Conservation (phyloP, 1,140 invertebrate species). For the Habropoda laboriosa region DNA sequence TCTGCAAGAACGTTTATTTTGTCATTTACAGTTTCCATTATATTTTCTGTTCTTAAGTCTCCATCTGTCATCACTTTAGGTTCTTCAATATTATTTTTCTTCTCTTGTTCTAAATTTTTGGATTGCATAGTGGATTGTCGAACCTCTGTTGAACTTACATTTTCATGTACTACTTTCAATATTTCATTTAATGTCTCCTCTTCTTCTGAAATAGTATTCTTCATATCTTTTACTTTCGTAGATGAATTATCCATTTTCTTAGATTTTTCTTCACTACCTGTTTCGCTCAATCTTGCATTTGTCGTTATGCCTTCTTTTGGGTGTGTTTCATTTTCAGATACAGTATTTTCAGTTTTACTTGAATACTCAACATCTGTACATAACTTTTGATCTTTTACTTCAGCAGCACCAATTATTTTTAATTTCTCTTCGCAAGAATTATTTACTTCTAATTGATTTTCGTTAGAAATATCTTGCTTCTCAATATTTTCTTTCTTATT, state of each 20-base stretch:
- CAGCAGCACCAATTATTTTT: not conserved
- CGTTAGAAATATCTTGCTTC: not conserved
- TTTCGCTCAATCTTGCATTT: slow-evolving; percentile 1
- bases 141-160: slow-evolving; percentile 22
- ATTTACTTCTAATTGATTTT: not conserved
- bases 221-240: not conserved
- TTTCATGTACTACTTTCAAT: slow-evolving; percentile 51
- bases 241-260: not conserved
- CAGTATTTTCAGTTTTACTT: not conserved
- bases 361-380: not conserved
- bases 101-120: not conserved
- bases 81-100: not conserved
- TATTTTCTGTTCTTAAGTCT: not conserved
- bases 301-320: not conserved
- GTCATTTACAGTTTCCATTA: not conserved
- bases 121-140: not conserved
- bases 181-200: slow-evolving; percentile 46
- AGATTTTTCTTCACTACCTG: not conserved
- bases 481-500: slow-evolving; percentile 7
- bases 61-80: not conserved
- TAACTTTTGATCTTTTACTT: not conserved
- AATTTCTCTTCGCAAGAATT: not conserved
- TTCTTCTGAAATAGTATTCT: not conserved
- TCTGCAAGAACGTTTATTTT: slow-evolving; percentile 2
- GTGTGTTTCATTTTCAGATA: not conserved